These are phyloP conservation scores for Tethea ocularis DNA, from an alignment of 2,888 invertebrate species.

Conservation along the genomic window DNA sequence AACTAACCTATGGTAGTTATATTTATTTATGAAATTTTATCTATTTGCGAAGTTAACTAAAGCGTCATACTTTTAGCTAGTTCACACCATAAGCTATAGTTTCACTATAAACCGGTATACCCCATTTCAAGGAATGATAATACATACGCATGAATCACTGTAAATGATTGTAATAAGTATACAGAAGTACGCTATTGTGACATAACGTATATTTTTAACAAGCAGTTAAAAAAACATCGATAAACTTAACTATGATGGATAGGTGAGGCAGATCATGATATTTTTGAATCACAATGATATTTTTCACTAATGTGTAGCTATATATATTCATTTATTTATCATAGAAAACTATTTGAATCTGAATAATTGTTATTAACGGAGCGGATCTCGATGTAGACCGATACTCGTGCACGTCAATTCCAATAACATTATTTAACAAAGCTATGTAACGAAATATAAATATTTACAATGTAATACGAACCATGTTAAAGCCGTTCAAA, in stretches of 20 bases:
- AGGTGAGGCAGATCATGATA: background rate
- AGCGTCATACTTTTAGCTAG: background rate
- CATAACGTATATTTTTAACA: background rate
- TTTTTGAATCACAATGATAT: background rate
- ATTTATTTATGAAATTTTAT: background rate
- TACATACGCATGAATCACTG: background rate
- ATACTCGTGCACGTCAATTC: background rate
- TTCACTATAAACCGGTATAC: background rate
- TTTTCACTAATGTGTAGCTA: background rate
- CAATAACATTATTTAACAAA: background rate
- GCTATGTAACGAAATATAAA: background rate
- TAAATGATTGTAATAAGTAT: background rate
- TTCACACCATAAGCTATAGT: background rate
- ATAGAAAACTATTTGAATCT: background rate
- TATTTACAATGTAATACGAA: constrained; percentile 2
- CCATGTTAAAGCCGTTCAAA: background rate
- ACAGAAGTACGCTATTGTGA: background rate
- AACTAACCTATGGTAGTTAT: background rate
- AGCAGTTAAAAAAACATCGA: background rate
- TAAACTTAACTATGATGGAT: background rate
- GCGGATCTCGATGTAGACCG: background rate
- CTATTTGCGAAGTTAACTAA: background rate
- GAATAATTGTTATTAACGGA: background rate
- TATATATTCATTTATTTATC: background rate
- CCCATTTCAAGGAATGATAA: constrained; percentile 1